Evolutionary conservation across 1,140 invertebrate genomes (phyloP).

Genomic region (Triops longicaudatus): DNA sequence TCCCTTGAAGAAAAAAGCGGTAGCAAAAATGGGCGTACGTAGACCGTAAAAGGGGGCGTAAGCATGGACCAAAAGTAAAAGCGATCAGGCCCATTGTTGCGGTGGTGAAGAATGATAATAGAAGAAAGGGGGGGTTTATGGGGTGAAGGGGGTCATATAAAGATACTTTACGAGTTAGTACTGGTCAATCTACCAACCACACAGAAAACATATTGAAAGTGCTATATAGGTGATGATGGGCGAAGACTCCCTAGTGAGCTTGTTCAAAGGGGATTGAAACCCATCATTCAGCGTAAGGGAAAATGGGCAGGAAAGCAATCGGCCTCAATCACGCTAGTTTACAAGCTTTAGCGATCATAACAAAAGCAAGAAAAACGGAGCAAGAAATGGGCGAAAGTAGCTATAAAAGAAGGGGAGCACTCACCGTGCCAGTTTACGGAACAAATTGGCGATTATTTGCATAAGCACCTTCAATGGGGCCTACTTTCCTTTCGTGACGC

Average conservation of each 20-base stretch:
- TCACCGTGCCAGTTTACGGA: neutral
- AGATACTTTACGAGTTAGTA: constrained; percentile 5
- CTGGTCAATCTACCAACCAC: constrained; percentile 11
- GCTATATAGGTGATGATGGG: neutral
- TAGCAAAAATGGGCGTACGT: neutral
- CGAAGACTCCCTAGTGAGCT: neutral
- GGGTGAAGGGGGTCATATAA: neutral
- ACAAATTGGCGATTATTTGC: constrained; percentile 4
- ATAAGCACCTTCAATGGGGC: neutral
- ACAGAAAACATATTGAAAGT: constrained; percentile 9
- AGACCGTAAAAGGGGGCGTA: constrained; percentile 3
- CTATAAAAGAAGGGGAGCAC: constrained; percentile 3
- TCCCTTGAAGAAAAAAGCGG: neutral
- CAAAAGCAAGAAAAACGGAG: neutral
- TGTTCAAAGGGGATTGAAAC: neutral
- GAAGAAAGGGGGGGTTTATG: neutral
- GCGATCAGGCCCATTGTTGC: neutral
- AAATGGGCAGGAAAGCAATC: constrained; percentile 12
- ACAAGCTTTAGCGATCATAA: neutral
- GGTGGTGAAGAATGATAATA: constrained; percentile 3
- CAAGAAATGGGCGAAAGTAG: neutral
- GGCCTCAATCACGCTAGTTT: constrained; percentile 7
- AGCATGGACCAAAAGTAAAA: neutral
- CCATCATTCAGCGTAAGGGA: neutral
- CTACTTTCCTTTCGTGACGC: too few relatives aligned